Evolutionary conservation across 2,888 invertebrate species (phyloP).

Genomic region (Protophormia terraenovae): DNA sequence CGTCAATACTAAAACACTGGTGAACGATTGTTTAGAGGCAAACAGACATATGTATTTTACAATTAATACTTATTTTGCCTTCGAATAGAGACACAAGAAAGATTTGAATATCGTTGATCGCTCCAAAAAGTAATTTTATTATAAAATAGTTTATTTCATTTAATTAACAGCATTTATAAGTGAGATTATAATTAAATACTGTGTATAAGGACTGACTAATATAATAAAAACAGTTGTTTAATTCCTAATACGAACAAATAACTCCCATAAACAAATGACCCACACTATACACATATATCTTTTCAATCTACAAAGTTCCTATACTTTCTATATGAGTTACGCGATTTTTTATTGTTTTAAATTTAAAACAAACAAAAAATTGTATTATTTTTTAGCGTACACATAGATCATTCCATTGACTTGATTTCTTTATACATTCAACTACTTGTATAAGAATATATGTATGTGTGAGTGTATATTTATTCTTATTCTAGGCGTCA

Average conservation of each 20-base stretch:
- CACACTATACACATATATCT: slow-evolving; percentile 1
- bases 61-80: too few species aligned
- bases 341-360: slow-evolving; percentile 48
- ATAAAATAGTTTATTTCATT: too few species aligned
- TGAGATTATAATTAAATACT: too few species aligned
- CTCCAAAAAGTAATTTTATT: too few species aligned
- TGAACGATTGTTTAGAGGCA: not conserved
- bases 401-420: slow-evolving; percentile 52
- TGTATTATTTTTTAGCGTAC: slow-evolving; percentile 15
- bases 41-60: too few species aligned
- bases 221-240: too few species aligned
- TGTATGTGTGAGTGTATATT: slow-evolving; percentile 3
- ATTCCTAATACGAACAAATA: too few species aligned
- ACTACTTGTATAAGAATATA: too few species aligned
- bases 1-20: not conserved
- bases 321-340: slow-evolving; percentile 37
- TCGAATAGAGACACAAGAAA: too few species aligned
- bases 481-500: slow-evolving; percentile 70
- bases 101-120: too few species aligned
- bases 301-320: not conserved
- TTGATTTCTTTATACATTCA: slow-evolving; percentile 58
- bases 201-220: too few species aligned
- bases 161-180: too few species aligned
- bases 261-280: not conserved
- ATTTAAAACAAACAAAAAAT: slow-evolving; percentile 12